Percentiles rank a stretch among this genome's conserved stretches.
Conservation (phyloP, 1,140 invertebrate genomes). For the Lepidotrigona ventralis region DNA sequence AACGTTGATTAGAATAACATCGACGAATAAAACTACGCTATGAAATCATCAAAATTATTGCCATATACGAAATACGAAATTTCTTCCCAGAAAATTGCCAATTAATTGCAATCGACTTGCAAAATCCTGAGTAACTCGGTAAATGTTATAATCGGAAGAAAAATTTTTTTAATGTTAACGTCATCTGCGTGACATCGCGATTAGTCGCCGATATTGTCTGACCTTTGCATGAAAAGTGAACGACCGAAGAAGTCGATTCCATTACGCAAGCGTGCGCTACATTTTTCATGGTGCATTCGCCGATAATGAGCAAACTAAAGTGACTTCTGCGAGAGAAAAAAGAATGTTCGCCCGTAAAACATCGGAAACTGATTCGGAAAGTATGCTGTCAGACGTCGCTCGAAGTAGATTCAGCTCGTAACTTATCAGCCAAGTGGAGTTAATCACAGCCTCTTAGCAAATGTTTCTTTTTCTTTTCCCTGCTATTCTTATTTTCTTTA, state of each 20-base stretch:
- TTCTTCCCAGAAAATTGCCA: not conserved
- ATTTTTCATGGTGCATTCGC: slow-evolving; percentile 43
- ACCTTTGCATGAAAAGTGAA: slow-evolving; percentile 38
- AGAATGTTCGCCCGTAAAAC: not conserved
- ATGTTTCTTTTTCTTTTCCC: not conserved
- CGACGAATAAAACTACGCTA: no score
- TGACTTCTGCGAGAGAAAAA: not conserved
- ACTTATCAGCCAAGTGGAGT: not conserved
- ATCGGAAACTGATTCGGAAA: not conserved
- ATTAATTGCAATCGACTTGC: not conserved
- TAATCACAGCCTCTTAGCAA: not conserved
- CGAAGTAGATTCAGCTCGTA: not conserved
- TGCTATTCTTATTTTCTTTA: not conserved
- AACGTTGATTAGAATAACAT: no score
- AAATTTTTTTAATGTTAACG: not conserved
- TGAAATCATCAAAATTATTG: not conserved
- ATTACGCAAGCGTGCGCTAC: slow-evolving; percentile 24
- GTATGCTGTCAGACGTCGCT: not conserved
- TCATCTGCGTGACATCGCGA: not conserved
- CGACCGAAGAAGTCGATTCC: slow-evolving; percentile 31
- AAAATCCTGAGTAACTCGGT: not conserved
- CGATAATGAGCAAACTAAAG: not conserved
- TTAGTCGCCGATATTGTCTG: slow-evolving; percentile 34
- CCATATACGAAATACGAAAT: not conserved
- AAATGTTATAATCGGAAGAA: no score